Percentiles rank a stretch among this genome's conserved stretches.
Conservation (phyloP, 2,113 vertebrate genomes). For the Riparia riparia region DNA sequence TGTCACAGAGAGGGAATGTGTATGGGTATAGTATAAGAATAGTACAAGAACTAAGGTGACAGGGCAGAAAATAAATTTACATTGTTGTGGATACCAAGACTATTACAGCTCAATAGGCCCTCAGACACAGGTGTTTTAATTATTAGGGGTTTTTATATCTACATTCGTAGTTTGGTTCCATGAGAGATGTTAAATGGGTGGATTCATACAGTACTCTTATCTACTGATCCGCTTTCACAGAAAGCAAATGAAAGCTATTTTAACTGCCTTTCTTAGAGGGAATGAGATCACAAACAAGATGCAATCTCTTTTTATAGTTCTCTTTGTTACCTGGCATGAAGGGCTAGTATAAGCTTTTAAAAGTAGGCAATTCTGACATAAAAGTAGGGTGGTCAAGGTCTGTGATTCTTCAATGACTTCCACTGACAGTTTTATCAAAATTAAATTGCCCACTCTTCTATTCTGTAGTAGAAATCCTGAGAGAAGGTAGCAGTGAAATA, state of each 20-base stretch:
- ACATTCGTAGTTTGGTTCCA: background rate
- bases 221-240: background rate
- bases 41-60: background rate
- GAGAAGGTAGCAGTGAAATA: slow-evolving; percentile 15
- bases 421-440: slow-evolving; percentile 41
- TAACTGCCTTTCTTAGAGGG: background rate
- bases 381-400: slow-evolving; percentile 24
- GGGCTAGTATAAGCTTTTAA: background rate
- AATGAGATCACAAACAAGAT: slow-evolving; percentile 22
- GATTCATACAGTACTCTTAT: background rate
- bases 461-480: background rate
- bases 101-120: background rate
- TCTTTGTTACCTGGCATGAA: background rate
- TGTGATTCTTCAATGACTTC: slow-evolving; percentile 44
- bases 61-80: background rate
- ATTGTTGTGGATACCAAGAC: background rate
- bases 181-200: background rate
- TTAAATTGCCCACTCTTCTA: slow-evolving; percentile 13
- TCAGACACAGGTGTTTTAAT: background rate
- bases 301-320: slow-evolving; percentile 26
- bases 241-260: background rate
- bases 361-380: slow-evolving; percentile 18
- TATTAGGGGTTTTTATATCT: background rate
- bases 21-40: background rate
- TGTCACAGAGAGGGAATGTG: background rate